Evolutionary conservation across 1,140 invertebrate genomes (phyloP).

Genomic region (Drosophila sucinea): DNA sequence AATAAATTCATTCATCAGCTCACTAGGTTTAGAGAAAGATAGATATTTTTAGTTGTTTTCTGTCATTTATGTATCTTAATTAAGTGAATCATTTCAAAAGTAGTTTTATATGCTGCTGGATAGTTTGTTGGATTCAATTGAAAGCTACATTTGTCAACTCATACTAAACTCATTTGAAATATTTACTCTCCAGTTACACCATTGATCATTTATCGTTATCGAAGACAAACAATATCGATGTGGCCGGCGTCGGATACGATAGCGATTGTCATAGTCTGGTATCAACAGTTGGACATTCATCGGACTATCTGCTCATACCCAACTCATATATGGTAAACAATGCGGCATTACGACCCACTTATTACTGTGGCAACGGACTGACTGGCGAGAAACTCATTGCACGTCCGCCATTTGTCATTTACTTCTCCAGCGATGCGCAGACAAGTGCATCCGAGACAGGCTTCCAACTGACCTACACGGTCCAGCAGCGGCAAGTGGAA

Average conservation of each 20-base stretch:
- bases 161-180: background rate
- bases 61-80: too few species aligned
- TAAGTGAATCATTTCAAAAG: too few species aligned
- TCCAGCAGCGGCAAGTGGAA: constrained; percentile 32
- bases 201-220: constrained; percentile 63
- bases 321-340: constrained; percentile 52
- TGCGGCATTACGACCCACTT: constrained; percentile 58
- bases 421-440: constrained; percentile 68
- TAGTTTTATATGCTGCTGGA: too few species aligned
- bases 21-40: too few species aligned
- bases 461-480: constrained; percentile 64
- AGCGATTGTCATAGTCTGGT: constrained; percentile 68
- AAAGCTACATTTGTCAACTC: background rate
- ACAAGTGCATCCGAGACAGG: constrained; percentile 63
- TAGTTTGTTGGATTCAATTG: too few species aligned
- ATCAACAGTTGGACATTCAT: constrained; percentile 47
- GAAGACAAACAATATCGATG: constrained; percentile 37
- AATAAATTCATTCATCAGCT: too few species aligned
- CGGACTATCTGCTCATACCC: constrained; percentile 63
- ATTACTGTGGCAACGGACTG: constrained; percentile 62
- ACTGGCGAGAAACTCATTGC: constrained; percentile 46
- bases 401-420: constrained; percentile 60
- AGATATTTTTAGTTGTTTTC: too few species aligned
- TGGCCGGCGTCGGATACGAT: constrained; percentile 58
- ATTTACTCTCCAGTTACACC: constrained; percentile 44